Base-by-base conservation (phyloP, 2,113 vertebrate genomes). In the Porphyrio hochstetteri region DNA sequence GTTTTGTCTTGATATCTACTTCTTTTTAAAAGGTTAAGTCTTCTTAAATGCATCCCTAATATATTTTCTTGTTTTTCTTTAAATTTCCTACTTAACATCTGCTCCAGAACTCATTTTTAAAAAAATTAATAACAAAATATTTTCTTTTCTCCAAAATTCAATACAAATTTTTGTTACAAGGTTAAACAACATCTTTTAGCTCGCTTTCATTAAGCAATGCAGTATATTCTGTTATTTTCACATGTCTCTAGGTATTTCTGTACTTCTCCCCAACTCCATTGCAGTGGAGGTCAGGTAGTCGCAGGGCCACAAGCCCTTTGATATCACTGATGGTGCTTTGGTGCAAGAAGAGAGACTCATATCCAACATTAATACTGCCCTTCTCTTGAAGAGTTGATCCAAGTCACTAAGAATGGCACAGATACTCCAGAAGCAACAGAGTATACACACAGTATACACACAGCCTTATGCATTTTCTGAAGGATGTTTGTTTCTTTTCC, bases 401-500 rank as follows among this genome's bases (percentile, higher is more conserved):
- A 2, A 70, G 46, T 56, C 35, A 11, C 38, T 28, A 59, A 36
- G 25, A 93, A 50, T 2, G 19, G 7, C 61, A 46, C 7, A 68
- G 24, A 77, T 44, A 17, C 9, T 79, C 38, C 35, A 93, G 74
- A 53, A 69, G 10, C 3, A 1, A 29, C 2, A 44, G 16, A 44
- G 16, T 68, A 10, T 8, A n/a, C 44, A 65, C 21, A 52, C 4
- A 46, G 44, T 46, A 46, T 48, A 11, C 48, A 48, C 21, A 48
- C 48, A 46, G 17, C 2, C 65, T 36, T 40, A 28, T 38, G 25
- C 12, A n/a, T 77, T 93, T 85, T 74, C 53, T 94, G 83, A 94
- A 76, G 25, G 42, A 84, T 93, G 57, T 82, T 91, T 96, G 80
- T 95, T 93, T 88, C 85, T 84, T 75, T 87, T 94, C 53, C 59